phyloP scores from a whole-genome alignment of 2,113 vertebrate genomes.

The Limanda limanda region DNA sequence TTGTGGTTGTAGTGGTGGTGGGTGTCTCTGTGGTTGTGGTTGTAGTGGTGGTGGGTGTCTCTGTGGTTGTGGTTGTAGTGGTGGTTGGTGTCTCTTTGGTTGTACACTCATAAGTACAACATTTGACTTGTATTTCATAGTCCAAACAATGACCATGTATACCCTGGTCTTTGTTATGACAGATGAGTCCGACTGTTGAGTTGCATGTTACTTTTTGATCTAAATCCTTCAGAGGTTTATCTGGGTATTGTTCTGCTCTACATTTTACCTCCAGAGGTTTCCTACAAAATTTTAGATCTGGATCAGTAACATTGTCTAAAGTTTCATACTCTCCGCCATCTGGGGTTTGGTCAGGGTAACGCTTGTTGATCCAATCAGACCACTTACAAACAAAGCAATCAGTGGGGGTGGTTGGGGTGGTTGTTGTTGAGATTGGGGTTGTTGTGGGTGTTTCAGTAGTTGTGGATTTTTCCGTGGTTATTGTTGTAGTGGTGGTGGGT shows the following conservation, averaged over 20 bases:
- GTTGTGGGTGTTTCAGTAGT: neutral
- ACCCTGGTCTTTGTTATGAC: slow-evolving; percentile 63
- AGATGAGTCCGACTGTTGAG: slow-evolving; percentile 51
- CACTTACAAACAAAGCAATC: too few relatives aligned
- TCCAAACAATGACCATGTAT: slow-evolving; percentile 2
- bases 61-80: neutral
- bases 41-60: neutral
- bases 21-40: neutral
- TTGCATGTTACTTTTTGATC: slow-evolving; percentile 50
- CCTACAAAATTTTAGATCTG: too few relatives aligned
- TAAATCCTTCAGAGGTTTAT: neutral
- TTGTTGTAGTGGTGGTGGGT: too few relatives aligned
- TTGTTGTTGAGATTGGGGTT: neutral
- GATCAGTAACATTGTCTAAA: too few relatives aligned
- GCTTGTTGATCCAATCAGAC: too few relatives aligned
- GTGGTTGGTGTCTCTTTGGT: neutral
- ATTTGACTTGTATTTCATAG: slow-evolving; percentile 62
- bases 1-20: too few relatives aligned
- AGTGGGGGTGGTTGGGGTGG: too few relatives aligned
- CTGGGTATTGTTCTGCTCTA: neutral
- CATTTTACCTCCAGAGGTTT: slow-evolving; percentile 1
- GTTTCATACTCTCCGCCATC: too few relatives aligned
- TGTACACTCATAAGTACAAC: slow-evolving; percentile 31
- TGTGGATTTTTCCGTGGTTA: neutral
- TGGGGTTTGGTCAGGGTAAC: too few relatives aligned